phyloP scores from a whole-genome alignment of 2,888 invertebrate genomes.

The Parnassius mnemosyne region DNA sequence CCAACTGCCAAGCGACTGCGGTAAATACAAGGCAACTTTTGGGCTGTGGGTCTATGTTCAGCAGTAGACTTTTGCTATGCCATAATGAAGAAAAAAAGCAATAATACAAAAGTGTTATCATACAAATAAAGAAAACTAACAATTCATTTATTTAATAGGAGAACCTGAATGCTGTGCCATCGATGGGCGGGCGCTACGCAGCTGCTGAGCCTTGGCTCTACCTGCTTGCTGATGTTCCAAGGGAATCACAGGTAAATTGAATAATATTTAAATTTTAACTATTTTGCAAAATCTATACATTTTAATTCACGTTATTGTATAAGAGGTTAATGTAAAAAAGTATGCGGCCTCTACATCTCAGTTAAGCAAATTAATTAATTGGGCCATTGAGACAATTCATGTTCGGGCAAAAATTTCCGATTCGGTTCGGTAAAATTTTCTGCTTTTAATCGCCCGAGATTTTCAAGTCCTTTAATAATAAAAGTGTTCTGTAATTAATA shows the following conservation, averaged over 20 bases:
- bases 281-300: neutral
- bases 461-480: constrained; percentile 10
- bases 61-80: too few relatives aligned
- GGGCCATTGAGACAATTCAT: constrained; percentile 15
- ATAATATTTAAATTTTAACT: neutral
- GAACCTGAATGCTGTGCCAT: constrained; percentile 70
- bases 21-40: too few relatives aligned
- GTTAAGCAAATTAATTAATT: constrained; percentile 12
- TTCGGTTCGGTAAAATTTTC: constrained; percentile 14
- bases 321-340: neutral
- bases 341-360: constrained; percentile 1
- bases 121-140: too few relatives aligned
- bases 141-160: constrained; percentile 41
- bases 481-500: constrained; percentile 19
- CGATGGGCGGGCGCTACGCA: constrained; percentile 75
- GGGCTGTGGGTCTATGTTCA: too few relatives aligned
- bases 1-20: too few relatives aligned
- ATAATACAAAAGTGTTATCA: too few relatives aligned
- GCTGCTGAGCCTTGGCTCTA: constrained; percentile 64
- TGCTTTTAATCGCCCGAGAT: constrained; percentile 17
- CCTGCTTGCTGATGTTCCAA: constrained; percentile 63
- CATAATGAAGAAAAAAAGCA: too few relatives aligned
- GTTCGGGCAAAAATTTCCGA: constrained; percentile 2
- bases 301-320: too few relatives aligned
- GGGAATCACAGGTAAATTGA: constrained; percentile 63